These are phyloP conservation scores for Percopsis transmontana DNA, from an alignment of 2,113 vertebrate species.

Conservation along the genomic window DNA sequence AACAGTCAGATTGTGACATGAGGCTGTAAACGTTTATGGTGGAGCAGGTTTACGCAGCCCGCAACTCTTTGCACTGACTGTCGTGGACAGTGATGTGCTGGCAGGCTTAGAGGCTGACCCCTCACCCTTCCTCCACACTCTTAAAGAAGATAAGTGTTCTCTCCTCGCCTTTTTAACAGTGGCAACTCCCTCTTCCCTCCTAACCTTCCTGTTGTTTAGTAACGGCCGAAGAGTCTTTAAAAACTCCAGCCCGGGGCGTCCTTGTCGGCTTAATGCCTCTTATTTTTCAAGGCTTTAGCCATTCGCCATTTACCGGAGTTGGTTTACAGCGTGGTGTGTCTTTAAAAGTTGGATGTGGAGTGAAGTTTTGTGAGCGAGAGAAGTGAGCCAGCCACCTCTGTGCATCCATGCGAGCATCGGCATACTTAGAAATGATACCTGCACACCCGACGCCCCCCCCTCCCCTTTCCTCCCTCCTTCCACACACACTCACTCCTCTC, in stretches of 20 bases:
- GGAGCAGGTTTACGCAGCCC: constrained; percentile 6
- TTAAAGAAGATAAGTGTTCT: constrained; percentile 14
- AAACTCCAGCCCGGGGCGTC: not conserved
- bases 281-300: not conserved
- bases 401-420: not conserved
- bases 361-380: not conserved
- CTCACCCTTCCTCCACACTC: not conserved
- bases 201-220: not conserved
- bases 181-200: constrained; percentile 2
- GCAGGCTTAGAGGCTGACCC: constrained; percentile 6
- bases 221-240: not conserved
- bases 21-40: constrained; percentile 24
- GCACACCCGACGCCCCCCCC: not conserved
- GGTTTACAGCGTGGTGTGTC: constrained; percentile 2
- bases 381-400: not conserved
- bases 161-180: constrained; percentile 2
- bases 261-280: not conserved
- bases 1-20: constrained; percentile 30
- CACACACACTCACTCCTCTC: not conserved
- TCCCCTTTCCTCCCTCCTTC: not conserved
- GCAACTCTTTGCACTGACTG: constrained; percentile 10
- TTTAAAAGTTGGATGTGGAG: not conserved
- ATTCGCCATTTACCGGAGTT: not conserved
- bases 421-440: not conserved
- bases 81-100: constrained; percentile 18